Percentiles rank a stretch among this genome's conserved stretches.
phyloP scores from a whole-genome alignment of 2,888 invertebrate genomes.

The Aricia artaxerxes region DNA sequence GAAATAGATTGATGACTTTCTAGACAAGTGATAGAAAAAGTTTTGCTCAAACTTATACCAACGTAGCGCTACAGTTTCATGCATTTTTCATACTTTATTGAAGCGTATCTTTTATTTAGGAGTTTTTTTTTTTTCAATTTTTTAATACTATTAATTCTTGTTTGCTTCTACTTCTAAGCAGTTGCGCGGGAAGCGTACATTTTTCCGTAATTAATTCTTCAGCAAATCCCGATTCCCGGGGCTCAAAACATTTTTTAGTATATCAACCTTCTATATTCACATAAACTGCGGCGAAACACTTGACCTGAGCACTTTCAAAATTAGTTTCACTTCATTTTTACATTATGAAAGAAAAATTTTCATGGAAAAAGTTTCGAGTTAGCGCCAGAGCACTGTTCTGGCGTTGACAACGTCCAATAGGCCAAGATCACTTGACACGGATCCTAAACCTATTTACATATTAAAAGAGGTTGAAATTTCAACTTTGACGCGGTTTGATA shows the following conservation, averaged over 20 bases:
- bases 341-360: neutral
- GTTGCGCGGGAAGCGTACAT: neutral
- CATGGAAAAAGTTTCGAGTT: slow-evolving; percentile 20
- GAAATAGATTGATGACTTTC: slow-evolving; percentile 6
- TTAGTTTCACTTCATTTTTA: slow-evolving; percentile 8
- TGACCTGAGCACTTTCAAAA: slow-evolving; percentile 3
- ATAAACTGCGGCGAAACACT: neutral
- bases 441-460: slow-evolving; percentile 32
- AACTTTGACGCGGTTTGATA: neutral
- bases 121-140: neutral
- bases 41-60: slow-evolving; percentile 8
- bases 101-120: neutral
- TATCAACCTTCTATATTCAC: neutral
- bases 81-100: neutral
- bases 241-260: neutral
- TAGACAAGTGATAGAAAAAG: neutral
- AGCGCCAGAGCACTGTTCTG: slow-evolving; percentile 12
- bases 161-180: too few species aligned
- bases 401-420: slow-evolving; percentile 28
- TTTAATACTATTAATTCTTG: too few species aligned
- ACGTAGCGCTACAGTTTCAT: neutral
- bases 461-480: slow-evolving; percentile 28
- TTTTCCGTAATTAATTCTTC: neutral
- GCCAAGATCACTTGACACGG: slow-evolving; percentile 32
- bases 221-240: neutral